Base-by-base conservation (phyloP, 1,140 invertebrate species). In the honey bee (Apis mellifera) region DNA sequence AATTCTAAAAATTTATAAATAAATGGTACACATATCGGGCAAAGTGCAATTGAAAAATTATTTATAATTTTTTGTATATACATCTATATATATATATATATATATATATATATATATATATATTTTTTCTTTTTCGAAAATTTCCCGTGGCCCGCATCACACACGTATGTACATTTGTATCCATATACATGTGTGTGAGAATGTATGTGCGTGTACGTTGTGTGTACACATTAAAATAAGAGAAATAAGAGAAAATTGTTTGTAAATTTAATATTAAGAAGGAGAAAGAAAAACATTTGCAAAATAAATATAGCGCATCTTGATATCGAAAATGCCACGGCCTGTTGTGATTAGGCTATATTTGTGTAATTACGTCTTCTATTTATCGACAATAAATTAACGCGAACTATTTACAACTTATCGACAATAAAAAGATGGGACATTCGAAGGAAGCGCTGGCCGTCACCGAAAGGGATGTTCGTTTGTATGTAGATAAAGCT, bases 361-460 rank as follows among this genome's bases (percentile, higher is more conserved):
- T 21, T 81, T 32, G 57, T 26, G 69, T 76, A 64, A 84, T 84
- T 72, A 77, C 52, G 57, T 84, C 86, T 86, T 86, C 85, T 87
- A 84, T 65, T 81, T 84, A 84, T 64, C 77, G 87, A 89, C 84
- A 89, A 89, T 89, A 89, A 89, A 84, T 64, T 68, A 72, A 77
- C 66, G 66, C 57, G 57, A 82, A 83, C 50, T 83, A 89, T 85
- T 82, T 82, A 81, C 78, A 88, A 83, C 60, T 88, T 73, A 82
- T 64, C 65, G 86, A 88, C 86, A 88, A 88, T 85, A 88, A 88
- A 64, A 48, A 19, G n/a, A n/a, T n/a, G 26, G 68, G 66, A 73
- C 73, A 85, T 77, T 79, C 79, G 79, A 80, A 62, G 73, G 60
- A 87, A 87, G 75, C 86, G 86, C 87, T 88, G 87, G 87, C 70